Evolutionary conservation across 2,797 vertebrate genomes (phyloP).

Genomic region (Babyrousa celebensis): DNA sequence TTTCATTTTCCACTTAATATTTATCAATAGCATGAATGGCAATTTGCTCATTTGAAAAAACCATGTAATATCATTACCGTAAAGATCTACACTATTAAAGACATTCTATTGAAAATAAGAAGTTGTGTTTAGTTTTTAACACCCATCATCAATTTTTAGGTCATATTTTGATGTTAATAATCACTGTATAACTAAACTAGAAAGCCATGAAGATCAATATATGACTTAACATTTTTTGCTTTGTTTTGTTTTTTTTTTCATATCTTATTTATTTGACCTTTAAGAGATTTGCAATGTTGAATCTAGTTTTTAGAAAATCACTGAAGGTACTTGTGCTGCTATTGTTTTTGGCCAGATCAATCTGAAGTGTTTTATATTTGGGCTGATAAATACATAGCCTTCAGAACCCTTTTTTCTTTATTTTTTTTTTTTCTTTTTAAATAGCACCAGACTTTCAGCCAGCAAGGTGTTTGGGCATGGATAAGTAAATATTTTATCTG

Average conservation of each 20-base stretch:
- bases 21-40: conserved; percentile 92
- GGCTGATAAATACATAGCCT: conserved; percentile 1
- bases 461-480: not conserved
- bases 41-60: conserved; percentile 87
- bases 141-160: not conserved
- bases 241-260: not conserved
- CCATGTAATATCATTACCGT: conserved; percentile 69
- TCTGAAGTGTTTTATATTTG: conserved; percentile 8
- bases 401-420: not conserved
- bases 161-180: conserved; percentile 19
- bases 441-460: not conserved
- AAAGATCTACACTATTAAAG: conserved; percentile 77
- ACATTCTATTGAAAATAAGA: conserved; percentile 64
- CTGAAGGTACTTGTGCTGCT: not conserved
- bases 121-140: conserved; percentile 1
- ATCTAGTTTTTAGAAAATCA: conserved; percentile 62
- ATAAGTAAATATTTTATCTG: conserved; percentile 47
- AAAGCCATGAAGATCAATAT: not conserved
- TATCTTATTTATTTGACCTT: conserved; percentile 57
- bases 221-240: not conserved
- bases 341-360: not conserved
- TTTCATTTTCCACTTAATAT: conserved; percentile 93
- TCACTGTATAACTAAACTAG: not conserved
- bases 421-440: not conserved
- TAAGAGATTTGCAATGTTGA: conserved; percentile 38